A percentile compares a stretch with the other conserved stretches of the same genome.
Evolutionary conservation across 2,113 vertebrate genomes (phyloP).

Genomic region (Epinephelus moara): DNA sequence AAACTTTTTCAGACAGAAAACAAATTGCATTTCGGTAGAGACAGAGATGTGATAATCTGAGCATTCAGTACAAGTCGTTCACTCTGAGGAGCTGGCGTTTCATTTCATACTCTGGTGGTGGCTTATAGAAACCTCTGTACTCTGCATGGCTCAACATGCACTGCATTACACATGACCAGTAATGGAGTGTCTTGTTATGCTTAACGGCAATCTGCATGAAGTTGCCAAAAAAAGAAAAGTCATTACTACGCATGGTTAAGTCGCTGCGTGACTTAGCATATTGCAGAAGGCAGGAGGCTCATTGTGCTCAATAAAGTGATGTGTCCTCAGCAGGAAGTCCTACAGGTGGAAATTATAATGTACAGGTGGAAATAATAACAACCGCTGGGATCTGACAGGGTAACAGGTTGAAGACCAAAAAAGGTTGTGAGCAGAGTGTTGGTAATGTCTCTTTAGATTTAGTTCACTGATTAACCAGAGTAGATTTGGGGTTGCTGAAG

Average conservation of each 20-base stretch:
- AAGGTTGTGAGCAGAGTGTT: not conserved
- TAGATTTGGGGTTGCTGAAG: not conserved
- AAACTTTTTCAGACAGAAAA: constrained; percentile 69
- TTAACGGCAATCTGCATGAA: constrained; percentile 19
- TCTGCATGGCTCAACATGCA: not conserved
- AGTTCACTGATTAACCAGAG: not conserved
- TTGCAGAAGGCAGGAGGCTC: not conserved
- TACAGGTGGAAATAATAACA: constrained; percentile 10
- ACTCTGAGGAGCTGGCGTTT: constrained; percentile 48
- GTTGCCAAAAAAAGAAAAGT: not conserved
- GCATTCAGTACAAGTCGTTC: constrained; percentile 44
- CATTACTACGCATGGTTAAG: constrained; percentile 19
- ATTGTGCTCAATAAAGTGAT: constrained; percentile 17
- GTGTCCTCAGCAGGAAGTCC: constrained; percentile 20
- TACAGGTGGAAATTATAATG: constrained; percentile 8
- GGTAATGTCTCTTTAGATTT: not conserved
- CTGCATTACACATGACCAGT: constrained; percentile 13
- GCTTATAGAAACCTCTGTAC: constrained; percentile 19
- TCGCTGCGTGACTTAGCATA: not conserved
- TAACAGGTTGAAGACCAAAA: not conserved
- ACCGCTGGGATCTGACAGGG: not conserved
- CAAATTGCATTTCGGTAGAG: constrained; percentile 68
- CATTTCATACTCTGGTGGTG: constrained; percentile 65
- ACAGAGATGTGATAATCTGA: constrained; percentile 66
- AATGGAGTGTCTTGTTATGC: constrained; percentile 39